A percentile compares a stretch with the other conserved stretches of the same genome.
Evolutionary conservation across 2,888 invertebrate genomes (phyloP).

Genomic region (Lasius fuliginosus): DNA sequence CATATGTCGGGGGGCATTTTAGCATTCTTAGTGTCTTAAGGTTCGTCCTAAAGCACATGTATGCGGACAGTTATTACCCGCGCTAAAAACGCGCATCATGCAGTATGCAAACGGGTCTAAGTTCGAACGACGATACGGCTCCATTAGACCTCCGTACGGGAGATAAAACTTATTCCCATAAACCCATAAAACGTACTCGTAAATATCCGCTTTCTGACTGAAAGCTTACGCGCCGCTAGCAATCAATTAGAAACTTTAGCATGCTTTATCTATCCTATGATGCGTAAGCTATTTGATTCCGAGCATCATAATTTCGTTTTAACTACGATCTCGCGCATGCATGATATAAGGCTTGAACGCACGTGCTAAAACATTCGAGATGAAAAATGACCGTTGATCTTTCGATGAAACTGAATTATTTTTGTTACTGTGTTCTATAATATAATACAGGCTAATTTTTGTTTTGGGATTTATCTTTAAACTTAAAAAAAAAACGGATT

Average conservation of each 20-base stretch:
- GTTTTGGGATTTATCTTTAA: neutral
- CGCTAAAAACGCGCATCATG: conserved; percentile 69
- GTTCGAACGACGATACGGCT: conserved; percentile 63
- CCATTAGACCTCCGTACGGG: conserved; percentile 64
- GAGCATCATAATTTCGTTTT: conserved; percentile 42
- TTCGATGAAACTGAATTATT: neutral
- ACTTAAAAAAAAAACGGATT: neutral
- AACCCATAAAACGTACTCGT: conserved; percentile 49
- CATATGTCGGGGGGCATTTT: conserved; percentile 63
- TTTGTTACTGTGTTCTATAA: neutral
- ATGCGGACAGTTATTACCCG: conserved; percentile 68
- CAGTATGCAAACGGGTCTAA: conserved; percentile 65
- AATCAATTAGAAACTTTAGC: conserved; percentile 47
- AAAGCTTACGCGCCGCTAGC: conserved; percentile 32
- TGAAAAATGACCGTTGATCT: neutral
- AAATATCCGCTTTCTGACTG: conserved; percentile 54
- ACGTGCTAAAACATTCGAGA: neutral
- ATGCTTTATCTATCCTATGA: conserved; percentile 41
- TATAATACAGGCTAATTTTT: neutral
- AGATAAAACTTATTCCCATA: conserved; percentile 65
- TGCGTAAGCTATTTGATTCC: conserved; percentile 28
- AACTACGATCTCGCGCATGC: conserved; percentile 1
- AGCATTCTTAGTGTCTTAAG: conserved; percentile 59
- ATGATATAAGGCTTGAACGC: conserved; percentile 12
- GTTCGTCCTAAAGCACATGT: conserved; percentile 66